Evolutionary conservation across 2,797 vertebrate genomes (phyloP), one percentile per base, ranked within the genome.

Genomic region (Fistularia commersonii): DNA sequence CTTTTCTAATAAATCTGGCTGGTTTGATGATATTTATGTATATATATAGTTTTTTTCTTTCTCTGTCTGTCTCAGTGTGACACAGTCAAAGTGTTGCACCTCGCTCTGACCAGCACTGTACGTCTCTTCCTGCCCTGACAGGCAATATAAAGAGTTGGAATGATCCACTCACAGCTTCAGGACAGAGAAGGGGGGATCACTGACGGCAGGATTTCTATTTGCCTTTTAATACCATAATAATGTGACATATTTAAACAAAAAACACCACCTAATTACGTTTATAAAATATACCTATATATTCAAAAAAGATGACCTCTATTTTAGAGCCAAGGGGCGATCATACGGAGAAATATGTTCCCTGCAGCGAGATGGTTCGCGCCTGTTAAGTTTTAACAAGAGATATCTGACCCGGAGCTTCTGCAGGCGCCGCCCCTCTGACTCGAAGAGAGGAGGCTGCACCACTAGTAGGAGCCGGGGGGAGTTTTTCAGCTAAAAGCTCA

Each of bases 351-450:
- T 23, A 23, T 23, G 23, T 53, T 3, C 57, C 58, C 61, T n/a
- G 11, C 46, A 10, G 41, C 11, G 2, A 7, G 31, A 77, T 81
- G 75, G 80, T 71, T 78, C 56, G 40, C 0, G 60, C 79, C 67
- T 9, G 50, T 54, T 76, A 51, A 7, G 74, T 66, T 77, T 65
- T 62, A 76, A 62, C 53, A 54, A 65, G 57, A 74, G 79, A 74
- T 80, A 85, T 66, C 45, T 73, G 80, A 83, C 59, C 75, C 64
- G 48, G 50, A 64, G 72, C 70, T 67, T 61, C 62, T 65, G 57
- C 59, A 38, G 51, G 34, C 41, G 5, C 36, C 48, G 41, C 51
- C 44, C 34, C 32, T 48, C 57, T 65, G 23, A 23, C 23, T 23
- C 23, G 23, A 23, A 23, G 23, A 23, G 23, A 23, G 23, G 23